phyloP scores from a whole-genome alignment of 1,140 invertebrate species.

The Drosophila tropicalis region DNA sequence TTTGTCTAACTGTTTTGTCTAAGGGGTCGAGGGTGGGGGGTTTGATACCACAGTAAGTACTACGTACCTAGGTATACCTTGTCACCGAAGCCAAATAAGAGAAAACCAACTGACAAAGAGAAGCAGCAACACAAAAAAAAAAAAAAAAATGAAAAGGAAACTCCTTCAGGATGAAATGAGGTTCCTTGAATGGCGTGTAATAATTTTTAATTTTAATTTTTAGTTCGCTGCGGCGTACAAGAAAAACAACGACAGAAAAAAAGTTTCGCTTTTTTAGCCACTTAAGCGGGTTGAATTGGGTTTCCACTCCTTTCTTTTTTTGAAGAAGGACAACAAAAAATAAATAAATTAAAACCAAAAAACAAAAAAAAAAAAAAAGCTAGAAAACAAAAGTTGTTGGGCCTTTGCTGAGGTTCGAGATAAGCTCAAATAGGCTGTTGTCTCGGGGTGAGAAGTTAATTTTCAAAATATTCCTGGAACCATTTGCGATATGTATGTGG shows the following conservation, averaged over 20 bases:
- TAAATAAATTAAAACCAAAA: slow-evolving; percentile 43
- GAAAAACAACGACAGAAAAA: slow-evolving; percentile 25
- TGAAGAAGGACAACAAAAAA: slow-evolving; percentile 25
- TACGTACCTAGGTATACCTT: slow-evolving; percentile 49
- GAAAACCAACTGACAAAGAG: slow-evolving; percentile 4
- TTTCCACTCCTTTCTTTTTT: slow-evolving; percentile 24
- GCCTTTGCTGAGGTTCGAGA: slow-evolving; percentile 23
- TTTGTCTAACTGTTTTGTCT: slow-evolving; percentile 57
- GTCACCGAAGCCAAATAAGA: slow-evolving; percentile 31
- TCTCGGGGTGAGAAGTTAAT: slow-evolving; percentile 16
- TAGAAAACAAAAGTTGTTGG: slow-evolving; percentile 35
- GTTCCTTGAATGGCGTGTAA: slow-evolving; percentile 58
- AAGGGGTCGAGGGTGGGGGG: background rate
- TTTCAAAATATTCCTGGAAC: slow-evolving; percentile 1
- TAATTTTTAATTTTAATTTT: slow-evolving; percentile 81
- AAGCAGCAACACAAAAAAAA: slow-evolving; percentile 25
- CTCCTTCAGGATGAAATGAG: slow-evolving; percentile 28
- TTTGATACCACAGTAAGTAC: background rate
- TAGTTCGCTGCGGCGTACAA: slow-evolving; percentile 59
- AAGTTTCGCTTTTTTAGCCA: slow-evolving; percentile 50
- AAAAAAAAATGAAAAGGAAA: slow-evolving; percentile 30
- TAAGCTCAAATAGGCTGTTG: slow-evolving; percentile 27
- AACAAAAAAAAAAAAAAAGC: slow-evolving; percentile 12
- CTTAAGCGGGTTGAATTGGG: slow-evolving; percentile 40
- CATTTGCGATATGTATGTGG: background rate